A percentile compares a stretch with the other conserved stretches of the same genome.
Conservation (phyloP, 2,888 invertebrate genomes). For the Agrotis exclamationis region DNA sequence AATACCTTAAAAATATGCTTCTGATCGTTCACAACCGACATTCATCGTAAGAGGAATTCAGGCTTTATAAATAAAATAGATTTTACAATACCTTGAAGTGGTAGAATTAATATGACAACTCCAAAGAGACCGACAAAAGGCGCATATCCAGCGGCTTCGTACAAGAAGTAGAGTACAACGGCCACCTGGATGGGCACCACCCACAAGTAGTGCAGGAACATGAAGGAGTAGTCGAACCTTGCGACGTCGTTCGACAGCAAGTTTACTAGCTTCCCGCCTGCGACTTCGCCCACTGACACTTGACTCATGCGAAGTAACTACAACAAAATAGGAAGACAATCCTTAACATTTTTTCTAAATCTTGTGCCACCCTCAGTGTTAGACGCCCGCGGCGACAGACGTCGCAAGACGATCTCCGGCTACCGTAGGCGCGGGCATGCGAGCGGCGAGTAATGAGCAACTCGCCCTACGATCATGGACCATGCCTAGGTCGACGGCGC, state of each 20-base stretch:
- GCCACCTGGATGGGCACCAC: conserved; percentile 94
- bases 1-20: too few species aligned
- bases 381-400: too few species aligned
- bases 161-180: conserved; percentile 86
- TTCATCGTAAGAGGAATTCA: too few species aligned
- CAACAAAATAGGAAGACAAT: conserved; percentile 56
- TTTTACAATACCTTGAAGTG: conserved; percentile 84
- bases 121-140: conserved; percentile 84
- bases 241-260: conserved; percentile 96
- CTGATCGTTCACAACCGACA: too few species aligned
- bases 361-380: too few species aligned
- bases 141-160: conserved; percentile 79
- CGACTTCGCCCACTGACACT: conserved; percentile 92
- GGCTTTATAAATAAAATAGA: too few species aligned
- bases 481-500: too few species aligned
- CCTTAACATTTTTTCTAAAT: too few species aligned
- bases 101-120: conserved; percentile 91
- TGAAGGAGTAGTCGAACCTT: conserved; percentile 94
- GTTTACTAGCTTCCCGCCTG: conserved; percentile 95
- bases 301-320: conserved; percentile 94
- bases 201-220: conserved; percentile 95
- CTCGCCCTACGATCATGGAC: too few species aligned
- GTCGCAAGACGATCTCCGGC: too few species aligned
- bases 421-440: too few species aligned
- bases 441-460: too few species aligned